Evolutionary conservation across 2,113 vertebrate genomes (phyloP), one percentile per base, ranked within the genome.

Genomic region (Aramus guarauna): DNA sequence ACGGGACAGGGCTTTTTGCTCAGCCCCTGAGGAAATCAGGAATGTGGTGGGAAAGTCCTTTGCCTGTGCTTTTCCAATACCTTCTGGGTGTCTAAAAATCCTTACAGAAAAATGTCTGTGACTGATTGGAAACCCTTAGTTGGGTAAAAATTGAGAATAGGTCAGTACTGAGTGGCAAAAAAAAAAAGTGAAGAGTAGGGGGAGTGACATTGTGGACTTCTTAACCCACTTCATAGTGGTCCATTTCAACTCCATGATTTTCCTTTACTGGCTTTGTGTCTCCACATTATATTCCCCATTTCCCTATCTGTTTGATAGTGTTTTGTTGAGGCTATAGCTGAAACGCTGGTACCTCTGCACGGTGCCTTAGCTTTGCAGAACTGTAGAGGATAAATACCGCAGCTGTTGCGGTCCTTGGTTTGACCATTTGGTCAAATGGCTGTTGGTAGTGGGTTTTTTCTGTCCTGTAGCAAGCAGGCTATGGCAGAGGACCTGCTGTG

Each of bases 361-460:
- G 7, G n/a, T 64, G 69, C 36, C 43, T 78, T 30, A 13, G 11
- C 43, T 79, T 68, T 41, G 39, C 43, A 56, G 82, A 71, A 52
- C 84, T 91, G 50, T 30, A 23, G 50, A 64, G 60, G 24, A 36
- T 41, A 58, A 84, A 43, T 62, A 6, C 32, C 36, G 62, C 77
- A 85, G 94, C 84, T 90, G 69, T 79, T 84, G 32, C 59, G 20
- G 55, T 34, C 72, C 78, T 77, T 56, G 83, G 59, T 32, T 69
- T 48, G 80, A 67, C 93, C 94, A 91, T 94, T 96, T 96, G 96
- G 94, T 91, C 73, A 27, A 29, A 59, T 18, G 78, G 76, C 52
- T 72, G 43, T 63, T 64, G 43, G 30, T 36, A n/a, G 18, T 36
- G 45, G 1, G 2, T 27, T 23, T 78, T 66, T 30, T 56, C 69